Evolutionary conservation across 2,888 invertebrate species (phyloP).

Genomic region (Nasonovia ribisnigri): DNA sequence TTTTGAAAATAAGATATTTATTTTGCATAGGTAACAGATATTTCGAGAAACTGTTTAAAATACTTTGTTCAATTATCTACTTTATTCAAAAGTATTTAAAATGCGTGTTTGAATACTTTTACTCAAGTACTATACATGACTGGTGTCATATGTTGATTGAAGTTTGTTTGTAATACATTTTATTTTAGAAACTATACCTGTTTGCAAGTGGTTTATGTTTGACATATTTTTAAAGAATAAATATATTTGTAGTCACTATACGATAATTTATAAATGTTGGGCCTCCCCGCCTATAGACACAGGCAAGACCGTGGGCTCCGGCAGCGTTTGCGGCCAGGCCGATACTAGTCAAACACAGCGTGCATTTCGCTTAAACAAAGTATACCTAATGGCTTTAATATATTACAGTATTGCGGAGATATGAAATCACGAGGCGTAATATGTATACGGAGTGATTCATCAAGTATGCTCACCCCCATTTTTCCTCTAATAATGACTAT

Average conservation of each 20-base stretch:
- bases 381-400: background rate
- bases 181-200: background rate
- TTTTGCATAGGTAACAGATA: too few relatives aligned
- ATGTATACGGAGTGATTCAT: background rate
- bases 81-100: too few relatives aligned
- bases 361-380: background rate
- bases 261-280: background rate
- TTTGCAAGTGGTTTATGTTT: background rate
- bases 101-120: too few relatives aligned
- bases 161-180: background rate
- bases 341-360: background rate
- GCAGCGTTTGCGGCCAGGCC: background rate
- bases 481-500: background rate
- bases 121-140: too few relatives aligned
- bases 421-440: background rate
- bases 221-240: background rate
- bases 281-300: too few relatives aligned
- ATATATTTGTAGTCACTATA: background rate
- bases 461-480: background rate
- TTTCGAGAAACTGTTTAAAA: too few relatives aligned
- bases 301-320: background rate
- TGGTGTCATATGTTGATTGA: background rate
- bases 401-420: background rate
- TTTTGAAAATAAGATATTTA: too few relatives aligned
- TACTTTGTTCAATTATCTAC: too few relatives aligned